phyloP scores from a whole-genome alignment of 2,113 vertebrate species.

The Malurus cyaneus region DNA sequence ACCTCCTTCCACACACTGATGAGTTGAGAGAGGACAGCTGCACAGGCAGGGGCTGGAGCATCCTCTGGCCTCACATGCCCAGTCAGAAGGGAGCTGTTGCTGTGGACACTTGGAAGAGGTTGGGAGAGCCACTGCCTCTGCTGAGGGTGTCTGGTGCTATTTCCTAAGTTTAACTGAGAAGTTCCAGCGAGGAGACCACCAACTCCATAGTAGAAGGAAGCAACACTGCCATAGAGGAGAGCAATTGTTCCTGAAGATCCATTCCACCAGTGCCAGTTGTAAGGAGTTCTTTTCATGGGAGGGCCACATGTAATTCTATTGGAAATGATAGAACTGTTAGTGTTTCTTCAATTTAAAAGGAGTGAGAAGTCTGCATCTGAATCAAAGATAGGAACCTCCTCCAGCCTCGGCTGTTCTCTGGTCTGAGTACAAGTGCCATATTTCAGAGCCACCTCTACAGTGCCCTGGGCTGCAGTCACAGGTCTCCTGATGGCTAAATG shows the following conservation, averaged over 20 bases:
- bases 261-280: background rate
- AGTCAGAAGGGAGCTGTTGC: background rate
- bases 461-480: background rate
- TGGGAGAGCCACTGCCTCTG: background rate
- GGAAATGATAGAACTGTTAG: background rate
- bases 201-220: background rate
- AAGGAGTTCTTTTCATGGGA: background rate
- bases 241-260: background rate
- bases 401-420: background rate
- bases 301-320: background rate
- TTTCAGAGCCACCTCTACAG: background rate
- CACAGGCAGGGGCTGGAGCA: rapidly evolving
- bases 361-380: background rate
- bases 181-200: background rate
- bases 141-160: background rate
- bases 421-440: background rate
- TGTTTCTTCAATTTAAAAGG: background rate
- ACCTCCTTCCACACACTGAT: rapidly evolving
- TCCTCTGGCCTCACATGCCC: background rate
- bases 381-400: background rate
- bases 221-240: rapidly evolving
- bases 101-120: background rate
- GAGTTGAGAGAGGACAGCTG: rapidly evolving
- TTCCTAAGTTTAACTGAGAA: background rate
- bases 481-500: background rate